Conservation (phyloP, 2,797 vertebrate species). For the Lateolabrax maculatus region DNA sequence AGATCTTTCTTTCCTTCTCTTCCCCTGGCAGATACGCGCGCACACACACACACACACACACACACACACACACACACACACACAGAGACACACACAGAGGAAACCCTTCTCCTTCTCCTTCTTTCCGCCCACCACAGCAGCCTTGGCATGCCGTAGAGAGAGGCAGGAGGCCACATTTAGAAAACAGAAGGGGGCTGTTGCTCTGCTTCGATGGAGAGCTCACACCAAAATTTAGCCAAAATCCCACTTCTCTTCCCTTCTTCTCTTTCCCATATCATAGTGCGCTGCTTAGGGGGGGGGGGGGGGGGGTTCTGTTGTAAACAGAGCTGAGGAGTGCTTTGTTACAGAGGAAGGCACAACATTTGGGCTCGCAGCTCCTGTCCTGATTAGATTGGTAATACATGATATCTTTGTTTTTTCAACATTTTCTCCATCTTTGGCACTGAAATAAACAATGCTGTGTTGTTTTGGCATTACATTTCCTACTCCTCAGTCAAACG, state of each 20-base stretch:
- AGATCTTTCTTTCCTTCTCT: conserved; percentile 29
- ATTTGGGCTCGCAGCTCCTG: conserved; percentile 41
- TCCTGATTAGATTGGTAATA: conserved; percentile 56
- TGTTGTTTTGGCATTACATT: conserved; percentile 16
- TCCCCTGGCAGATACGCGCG: conserved; percentile 39
- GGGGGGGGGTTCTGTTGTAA: conserved; percentile 50
- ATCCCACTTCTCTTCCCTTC: conserved; percentile 43
- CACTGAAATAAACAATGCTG: conserved; percentile 44
- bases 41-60: conserved; percentile 29
- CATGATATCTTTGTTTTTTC: conserved; percentile 48
- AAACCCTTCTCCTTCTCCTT: conserved; percentile 59
- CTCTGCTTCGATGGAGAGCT: conserved; percentile 63
- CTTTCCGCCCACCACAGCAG: conserved; percentile 54
- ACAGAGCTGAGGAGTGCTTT: conserved; percentile 36
- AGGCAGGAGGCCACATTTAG: conserved; percentile 71
- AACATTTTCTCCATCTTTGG: conserved; percentile 34
- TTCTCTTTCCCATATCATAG: conserved; percentile 48
- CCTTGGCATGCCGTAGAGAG: conserved; percentile 59
- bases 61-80: conserved; percentile 43
- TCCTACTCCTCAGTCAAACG: conserved; percentile 42
- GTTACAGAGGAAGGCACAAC: conserved; percentile 37
- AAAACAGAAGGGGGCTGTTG: conserved; percentile 74
- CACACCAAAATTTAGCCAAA: conserved; percentile 61
- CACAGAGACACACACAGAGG: conserved; percentile 51
- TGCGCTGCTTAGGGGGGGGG: conserved; percentile 41